Percentiles rank a stretch among this genome's conserved stretches.
phyloP scores from a whole-genome alignment of 2,888 invertebrate genomes.

The Cactoblastis cactorum region DNA sequence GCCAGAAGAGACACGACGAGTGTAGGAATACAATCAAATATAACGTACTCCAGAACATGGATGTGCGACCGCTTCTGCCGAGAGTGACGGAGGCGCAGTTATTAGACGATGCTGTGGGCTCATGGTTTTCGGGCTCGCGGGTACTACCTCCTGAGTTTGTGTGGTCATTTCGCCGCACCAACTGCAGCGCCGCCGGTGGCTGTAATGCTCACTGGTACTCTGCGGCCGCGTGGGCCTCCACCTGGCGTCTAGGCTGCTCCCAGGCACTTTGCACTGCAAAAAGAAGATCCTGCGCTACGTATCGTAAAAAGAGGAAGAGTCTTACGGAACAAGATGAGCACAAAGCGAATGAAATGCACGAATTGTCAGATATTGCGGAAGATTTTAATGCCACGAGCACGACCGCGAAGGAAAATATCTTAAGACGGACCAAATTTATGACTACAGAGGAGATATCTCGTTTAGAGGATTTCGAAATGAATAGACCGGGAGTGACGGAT shows the following conservation, averaged over 20 bases:
- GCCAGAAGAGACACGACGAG: constrained; percentile 72
- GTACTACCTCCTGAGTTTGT: constrained; percentile 56
- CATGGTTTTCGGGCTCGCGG: constrained; percentile 69
- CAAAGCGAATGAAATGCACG: constrained; percentile 5
- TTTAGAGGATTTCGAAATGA: constrained; percentile 42
- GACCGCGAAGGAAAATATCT: constrained; percentile 38
- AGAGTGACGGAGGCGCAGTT: constrained; percentile 66
- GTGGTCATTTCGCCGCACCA: constrained; percentile 56
- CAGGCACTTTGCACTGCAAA: constrained; percentile 62
- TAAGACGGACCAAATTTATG: constrained; percentile 55
- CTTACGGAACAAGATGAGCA: neutral
- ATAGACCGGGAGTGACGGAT: neutral
- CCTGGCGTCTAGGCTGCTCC: constrained; percentile 68
- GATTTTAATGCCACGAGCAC: constrained; percentile 27
- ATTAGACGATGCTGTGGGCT: constrained; percentile 64
- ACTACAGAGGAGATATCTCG: constrained; percentile 30
- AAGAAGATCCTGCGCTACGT: constrained; percentile 52
- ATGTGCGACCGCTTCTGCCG: constrained; percentile 58
- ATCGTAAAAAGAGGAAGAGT: constrained; percentile 44
- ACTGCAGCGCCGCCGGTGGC: constrained; percentile 64
- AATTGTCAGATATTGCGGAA: constrained; percentile 11
- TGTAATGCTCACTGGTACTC: constrained; percentile 70
- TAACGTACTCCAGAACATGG: constrained; percentile 69
- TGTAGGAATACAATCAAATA: constrained; percentile 67
- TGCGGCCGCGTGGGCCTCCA: constrained; percentile 67